Evolutionary conservation across 1,140 invertebrate species (phyloP), one percentile per base, ranked within the genome.

Genomic region (Cheumatopsyche charites): DNA sequence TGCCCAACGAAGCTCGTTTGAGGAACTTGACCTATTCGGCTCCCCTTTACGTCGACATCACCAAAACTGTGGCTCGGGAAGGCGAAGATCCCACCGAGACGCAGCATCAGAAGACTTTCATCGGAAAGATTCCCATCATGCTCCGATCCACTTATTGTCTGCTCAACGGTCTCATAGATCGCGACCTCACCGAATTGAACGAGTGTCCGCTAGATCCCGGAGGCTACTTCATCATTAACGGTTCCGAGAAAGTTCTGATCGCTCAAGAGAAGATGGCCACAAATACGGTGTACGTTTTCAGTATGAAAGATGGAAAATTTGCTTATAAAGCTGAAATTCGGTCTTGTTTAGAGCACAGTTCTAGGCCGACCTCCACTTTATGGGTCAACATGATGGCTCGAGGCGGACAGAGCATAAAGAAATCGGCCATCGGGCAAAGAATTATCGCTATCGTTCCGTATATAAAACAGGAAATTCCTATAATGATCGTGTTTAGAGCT

Each of bases 181-280:
- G 97, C 88, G 98, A 99, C 90, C 89, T 99, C 75, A 96, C 96
- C 52, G 97, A 99, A 84, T 89, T 99, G 73, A 99, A 99, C 81
- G 98, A 99, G 85, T 99, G 98, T 79, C 98, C 98, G 0, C 84
- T 99, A 19, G 98, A 99, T 88, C 98, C 98, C 61, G 98, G 95
- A 76, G 95, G 95, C 73, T 98, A 98, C 81, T 98, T 98, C 77
- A 94, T 98, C 77, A 97, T 98, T 47, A 98, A 98, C 80, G 95
- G 95, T 1, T 97, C 95, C 7, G 95, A 98, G 84, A 98, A 98
- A 82, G 95, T 95, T 68, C 83, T 99, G 0, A 99, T 99, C 83
- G 97, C 97, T 7, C 97, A 99, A 83, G 97, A 99, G 82, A 99
- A 99, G 84, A 99, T 99, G 97, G 97, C 98, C 12, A 98, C 97